These are phyloP conservation scores for Caenorhabditis macrosperma DNA, from an alignment of 2,888 invertebrate genomes.

Conservation along the genomic window DNA sequence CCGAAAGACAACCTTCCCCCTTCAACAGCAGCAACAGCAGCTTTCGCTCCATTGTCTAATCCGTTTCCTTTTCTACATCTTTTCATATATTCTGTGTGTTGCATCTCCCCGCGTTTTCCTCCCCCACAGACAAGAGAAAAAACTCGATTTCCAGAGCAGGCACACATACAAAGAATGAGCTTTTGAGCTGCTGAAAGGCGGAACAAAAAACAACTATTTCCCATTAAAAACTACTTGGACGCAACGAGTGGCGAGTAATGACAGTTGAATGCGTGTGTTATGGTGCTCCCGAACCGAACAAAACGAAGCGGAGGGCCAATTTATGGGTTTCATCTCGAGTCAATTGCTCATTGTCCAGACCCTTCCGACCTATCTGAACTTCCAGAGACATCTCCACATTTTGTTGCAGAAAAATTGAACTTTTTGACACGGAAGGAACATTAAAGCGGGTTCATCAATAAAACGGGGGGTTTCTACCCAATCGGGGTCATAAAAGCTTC, in stretches of 20 bases:
- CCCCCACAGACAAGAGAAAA: neutral
- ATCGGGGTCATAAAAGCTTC: neutral
- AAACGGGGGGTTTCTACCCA: neutral
- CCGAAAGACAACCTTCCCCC: neutral
- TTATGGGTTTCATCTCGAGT: too few species aligned
- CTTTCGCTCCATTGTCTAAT: neutral
- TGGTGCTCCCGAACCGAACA: neutral
- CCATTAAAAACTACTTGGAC: constrained; percentile 8
- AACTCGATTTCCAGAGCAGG: constrained; percentile 1
- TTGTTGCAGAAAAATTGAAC: too few species aligned
- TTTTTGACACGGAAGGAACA: too few species aligned
- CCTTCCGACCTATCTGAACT: too few species aligned
- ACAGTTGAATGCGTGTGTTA: neutral
- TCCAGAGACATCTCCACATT: too few species aligned
- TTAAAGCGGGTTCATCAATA: too few species aligned
- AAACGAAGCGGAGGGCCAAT: too few species aligned
- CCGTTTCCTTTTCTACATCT: neutral
- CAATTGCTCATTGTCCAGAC: too few species aligned
- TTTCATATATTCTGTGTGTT: neutral
- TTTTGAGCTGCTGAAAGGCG: neutral
- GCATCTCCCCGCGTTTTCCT: neutral
- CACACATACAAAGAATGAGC: neutral
- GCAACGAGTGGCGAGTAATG: neutral
- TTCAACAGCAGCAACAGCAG: neutral
- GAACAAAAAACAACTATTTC: constrained; percentile 13